Evolutionary conservation across 2,797 vertebrate genomes (phyloP).

Genomic region (Coracias cyanogaster): DNA sequence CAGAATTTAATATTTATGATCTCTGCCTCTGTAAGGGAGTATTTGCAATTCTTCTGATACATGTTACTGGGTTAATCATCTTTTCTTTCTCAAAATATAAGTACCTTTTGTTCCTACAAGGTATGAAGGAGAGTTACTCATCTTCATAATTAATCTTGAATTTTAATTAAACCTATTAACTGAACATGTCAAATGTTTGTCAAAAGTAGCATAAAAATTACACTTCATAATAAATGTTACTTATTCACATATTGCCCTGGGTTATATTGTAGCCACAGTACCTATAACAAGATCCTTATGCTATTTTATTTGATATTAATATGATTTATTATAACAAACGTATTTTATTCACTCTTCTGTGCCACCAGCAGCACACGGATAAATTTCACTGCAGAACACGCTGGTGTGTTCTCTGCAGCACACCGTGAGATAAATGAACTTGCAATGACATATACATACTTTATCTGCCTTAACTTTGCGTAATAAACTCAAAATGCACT

Average conservation of each 20-base stretch:
- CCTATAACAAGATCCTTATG: slow-evolving; percentile 10
- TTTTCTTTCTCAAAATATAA: slow-evolving; percentile 42
- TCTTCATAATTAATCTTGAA: slow-evolving; percentile 61
- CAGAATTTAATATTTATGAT: slow-evolving; percentile 57
- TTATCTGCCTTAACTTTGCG: background rate
- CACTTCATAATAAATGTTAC: slow-evolving; percentile 31
- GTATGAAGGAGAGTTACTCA: slow-evolving; percentile 54
- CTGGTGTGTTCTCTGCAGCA: background rate
- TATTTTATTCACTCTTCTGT: slow-evolving; percentile 37
- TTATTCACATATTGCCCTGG: background rate
- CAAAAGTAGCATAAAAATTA: slow-evolving; percentile 40
- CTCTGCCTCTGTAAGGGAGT: background rate
- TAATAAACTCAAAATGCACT: background rate
- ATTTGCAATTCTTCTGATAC: slow-evolving; percentile 50
- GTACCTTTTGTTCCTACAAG: slow-evolving; percentile 58
- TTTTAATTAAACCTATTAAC: slow-evolving; percentile 71
- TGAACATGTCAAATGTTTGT: slow-evolving; percentile 56
- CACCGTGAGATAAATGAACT: slow-evolving; percentile 16
- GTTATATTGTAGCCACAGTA: slow-evolving; percentile 8
- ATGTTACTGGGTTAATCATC: slow-evolving; percentile 46
- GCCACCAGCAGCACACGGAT: slow-evolving; percentile 9
- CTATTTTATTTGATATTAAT: slow-evolving; percentile 10
- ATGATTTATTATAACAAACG: slow-evolving; percentile 42
- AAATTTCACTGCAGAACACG: background rate
- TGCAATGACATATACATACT: background rate